These are phyloP conservation scores for Hybognathus amarus DNA, from an alignment of 2,797 vertebrate genomes.

Conservation along the genomic window DNA sequence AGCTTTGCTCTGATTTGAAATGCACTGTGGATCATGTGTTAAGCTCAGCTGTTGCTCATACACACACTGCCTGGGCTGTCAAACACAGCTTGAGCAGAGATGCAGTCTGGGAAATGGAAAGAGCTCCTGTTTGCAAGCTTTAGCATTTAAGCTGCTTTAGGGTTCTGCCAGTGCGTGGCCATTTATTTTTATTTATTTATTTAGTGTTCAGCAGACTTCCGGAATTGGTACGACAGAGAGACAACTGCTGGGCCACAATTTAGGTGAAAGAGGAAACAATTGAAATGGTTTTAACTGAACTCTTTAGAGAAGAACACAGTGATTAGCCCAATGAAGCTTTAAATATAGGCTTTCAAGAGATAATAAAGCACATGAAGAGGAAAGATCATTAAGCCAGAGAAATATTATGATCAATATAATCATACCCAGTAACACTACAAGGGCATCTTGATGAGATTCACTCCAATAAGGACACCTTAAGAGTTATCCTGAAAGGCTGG, in stretches of 20 bases:
- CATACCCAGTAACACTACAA: background rate
- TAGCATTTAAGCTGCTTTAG: constrained; percentile 83
- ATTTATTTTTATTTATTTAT: constrained; percentile 61
- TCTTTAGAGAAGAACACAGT: constrained; percentile 18
- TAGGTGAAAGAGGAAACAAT: constrained; percentile 16
- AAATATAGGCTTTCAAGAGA: background rate
- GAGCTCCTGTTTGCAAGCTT: constrained; percentile 70
- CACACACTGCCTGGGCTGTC: background rate
- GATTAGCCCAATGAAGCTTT: background rate
- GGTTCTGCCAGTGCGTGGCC: constrained; percentile 69
- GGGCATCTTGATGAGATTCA: background rate
- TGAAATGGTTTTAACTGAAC: constrained; percentile 17
- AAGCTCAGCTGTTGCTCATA: constrained; percentile 33
- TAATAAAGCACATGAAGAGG: background rate
- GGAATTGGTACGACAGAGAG: constrained; percentile 62
- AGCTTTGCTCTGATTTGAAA: constrained; percentile 25
- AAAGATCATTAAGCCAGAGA: background rate
- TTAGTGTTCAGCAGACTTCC: constrained; percentile 69
- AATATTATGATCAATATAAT: background rate
- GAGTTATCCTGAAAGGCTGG: background rate
- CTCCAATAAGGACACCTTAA: background rate
- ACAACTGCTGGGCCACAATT: constrained; percentile 36
- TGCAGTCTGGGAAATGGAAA: constrained; percentile 72
- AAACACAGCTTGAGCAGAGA: constrained; percentile 48
- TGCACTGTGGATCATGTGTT: constrained; percentile 28